Conservation (phyloP, 2,888 invertebrate genomes). For the Thymelicus acteon region DNA sequence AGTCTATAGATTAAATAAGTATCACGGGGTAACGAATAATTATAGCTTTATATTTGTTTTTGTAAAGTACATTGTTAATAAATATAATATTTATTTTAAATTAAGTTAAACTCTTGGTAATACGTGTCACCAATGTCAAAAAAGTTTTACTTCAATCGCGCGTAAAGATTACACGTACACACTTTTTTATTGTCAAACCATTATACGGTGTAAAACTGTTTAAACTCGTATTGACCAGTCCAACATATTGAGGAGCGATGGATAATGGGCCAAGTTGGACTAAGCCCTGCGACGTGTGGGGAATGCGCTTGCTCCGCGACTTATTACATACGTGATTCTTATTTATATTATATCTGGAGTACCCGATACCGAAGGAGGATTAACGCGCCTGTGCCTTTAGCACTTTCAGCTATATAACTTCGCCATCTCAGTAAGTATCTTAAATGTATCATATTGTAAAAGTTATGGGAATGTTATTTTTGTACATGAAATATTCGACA, state of each 20-base stretch:
- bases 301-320: constrained; percentile 69
- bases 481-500: background rate
- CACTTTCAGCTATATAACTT: constrained; percentile 64
- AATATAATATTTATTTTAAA: too few relatives aligned
- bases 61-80: too few relatives aligned
- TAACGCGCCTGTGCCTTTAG: constrained; percentile 70
- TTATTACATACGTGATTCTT: constrained; percentile 85
- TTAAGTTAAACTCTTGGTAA: too few relatives aligned
- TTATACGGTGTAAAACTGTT: constrained; percentile 44
- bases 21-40: too few relatives aligned
- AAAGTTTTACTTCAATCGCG: too few relatives aligned
- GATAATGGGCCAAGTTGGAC: constrained; percentile 77
- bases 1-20: too few relatives aligned
- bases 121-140: too few relatives aligned
- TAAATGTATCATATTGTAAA: constrained; percentile 22
- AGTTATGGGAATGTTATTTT: background rate
- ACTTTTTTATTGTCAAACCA: constrained; percentile 14
- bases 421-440: constrained; percentile 51
- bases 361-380: constrained; percentile 73
- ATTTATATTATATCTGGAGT: constrained; percentile 78
- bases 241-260: constrained; percentile 57
- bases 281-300: constrained; percentile 77
- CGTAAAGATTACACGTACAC: too few relatives aligned
- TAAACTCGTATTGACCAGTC: constrained; percentile 46
- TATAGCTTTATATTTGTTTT: too few relatives aligned